Percentiles rank a stretch among this genome's conserved stretches.
phyloP scores from a whole-genome alignment of 2,113 vertebrate species.

The Cyanoderma ruficeps region DNA sequence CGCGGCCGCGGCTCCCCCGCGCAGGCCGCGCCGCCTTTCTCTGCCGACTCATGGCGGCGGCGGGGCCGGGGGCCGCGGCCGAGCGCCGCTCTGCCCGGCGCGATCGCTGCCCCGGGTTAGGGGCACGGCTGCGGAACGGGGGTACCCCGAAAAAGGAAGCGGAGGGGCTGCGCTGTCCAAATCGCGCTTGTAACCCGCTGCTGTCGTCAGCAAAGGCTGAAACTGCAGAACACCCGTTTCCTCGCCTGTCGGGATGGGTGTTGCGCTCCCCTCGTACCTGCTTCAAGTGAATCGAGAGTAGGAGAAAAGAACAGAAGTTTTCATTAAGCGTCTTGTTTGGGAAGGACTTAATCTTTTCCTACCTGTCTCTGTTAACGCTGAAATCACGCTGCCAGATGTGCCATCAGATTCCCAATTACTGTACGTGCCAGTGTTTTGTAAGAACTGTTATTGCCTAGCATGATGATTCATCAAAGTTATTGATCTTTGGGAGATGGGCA shows the following conservation, averaged over 20 bases:
- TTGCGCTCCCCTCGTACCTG: neutral
- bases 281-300: neutral
- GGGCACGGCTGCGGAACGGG: too few relatives aligned
- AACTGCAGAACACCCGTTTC: neutral
- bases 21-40: slow-evolving; percentile 32
- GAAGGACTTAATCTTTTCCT: neutral
- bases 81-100: neutral
- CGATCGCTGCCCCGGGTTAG: neutral
- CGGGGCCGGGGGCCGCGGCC: neutral
- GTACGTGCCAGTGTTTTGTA: slow-evolving; percentile 42
- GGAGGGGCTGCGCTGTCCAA: neutral
- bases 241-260: neutral
- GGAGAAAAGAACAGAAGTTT: slow-evolving; percentile 41
- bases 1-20: neutral
- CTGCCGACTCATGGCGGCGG: slow-evolving; percentile 46
- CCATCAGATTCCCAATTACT: slow-evolving; percentile 41
- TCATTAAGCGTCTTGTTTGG: neutral
- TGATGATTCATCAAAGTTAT: slow-evolving; percentile 63
- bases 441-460: slow-evolving; percentile 10
- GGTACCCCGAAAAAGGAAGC: neutral
- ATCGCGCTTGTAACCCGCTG: neutral
- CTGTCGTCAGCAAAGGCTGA: neutral
- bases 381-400: neutral
- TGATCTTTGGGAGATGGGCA: slow-evolving; percentile 60
- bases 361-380: neutral